phyloP scores from a whole-genome alignment of 2,113 vertebrate genomes.

The Meles meles region DNA sequence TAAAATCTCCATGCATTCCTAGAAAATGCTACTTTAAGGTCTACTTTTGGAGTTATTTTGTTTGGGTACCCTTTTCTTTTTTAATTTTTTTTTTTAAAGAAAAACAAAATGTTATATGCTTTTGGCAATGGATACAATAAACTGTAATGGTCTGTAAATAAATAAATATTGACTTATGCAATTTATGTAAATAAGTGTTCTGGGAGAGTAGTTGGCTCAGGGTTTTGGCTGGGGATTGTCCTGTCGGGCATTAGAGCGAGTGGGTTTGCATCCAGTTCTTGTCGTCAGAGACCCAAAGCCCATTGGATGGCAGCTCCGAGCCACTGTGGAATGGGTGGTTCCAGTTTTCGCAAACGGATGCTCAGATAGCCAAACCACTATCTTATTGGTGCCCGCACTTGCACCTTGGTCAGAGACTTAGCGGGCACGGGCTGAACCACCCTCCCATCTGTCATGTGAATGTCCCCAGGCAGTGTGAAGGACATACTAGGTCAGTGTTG shows the following conservation, averaged over 20 bases:
- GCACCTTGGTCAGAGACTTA: slow-evolving; percentile 34
- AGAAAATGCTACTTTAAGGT: slow-evolving; percentile 67
- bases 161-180: slow-evolving; percentile 79
- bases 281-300: slow-evolving; percentile 46
- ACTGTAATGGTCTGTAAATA: slow-evolving; percentile 88
- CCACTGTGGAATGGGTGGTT: slow-evolving; percentile 57
- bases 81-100: slow-evolving; percentile 55
- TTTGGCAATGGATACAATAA: slow-evolving; percentile 84
- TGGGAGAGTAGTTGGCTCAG: slow-evolving; percentile 60
- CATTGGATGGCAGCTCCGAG: slow-evolving; percentile 16
- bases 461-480: slow-evolving; percentile 55
- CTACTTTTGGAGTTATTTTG: slow-evolving; percentile 72
- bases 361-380: background rate
- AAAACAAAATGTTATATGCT: slow-evolving; percentile 79
- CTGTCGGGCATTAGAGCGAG: background rate
- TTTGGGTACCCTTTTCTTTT: slow-evolving; percentile 71
- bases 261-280: slow-evolving; percentile 63
- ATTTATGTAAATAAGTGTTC: slow-evolving; percentile 75
- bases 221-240: background rate
- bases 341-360: slow-evolving; percentile 51
- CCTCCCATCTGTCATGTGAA: slow-evolving; percentile 29
- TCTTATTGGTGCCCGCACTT: slow-evolving; percentile 32
- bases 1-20: slow-evolving; percentile 56
- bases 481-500: slow-evolving; percentile 17
- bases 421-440: background rate